Evolutionary conservation across 2,113 vertebrate genomes (phyloP).

Genomic region (Limnothrissa miodon): DNA sequence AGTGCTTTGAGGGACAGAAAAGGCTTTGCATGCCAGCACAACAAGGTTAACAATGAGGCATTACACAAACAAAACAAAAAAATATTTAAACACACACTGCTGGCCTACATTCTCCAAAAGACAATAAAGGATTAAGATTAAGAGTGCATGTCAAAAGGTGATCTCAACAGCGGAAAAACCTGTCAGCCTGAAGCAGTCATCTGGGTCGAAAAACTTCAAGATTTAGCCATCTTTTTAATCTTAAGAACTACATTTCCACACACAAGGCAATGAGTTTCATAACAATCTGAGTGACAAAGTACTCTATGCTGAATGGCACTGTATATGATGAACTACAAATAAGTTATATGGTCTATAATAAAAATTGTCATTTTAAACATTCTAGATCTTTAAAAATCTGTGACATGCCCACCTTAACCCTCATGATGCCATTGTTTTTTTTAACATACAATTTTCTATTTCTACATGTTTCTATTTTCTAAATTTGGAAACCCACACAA

Average conservation of each 20-base stretch:
- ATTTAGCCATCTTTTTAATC: background rate
- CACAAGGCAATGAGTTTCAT: background rate
- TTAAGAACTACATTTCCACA: background rate
- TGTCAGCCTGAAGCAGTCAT: too few species aligned
- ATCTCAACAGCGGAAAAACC: background rate
- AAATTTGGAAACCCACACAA: too few species aligned
- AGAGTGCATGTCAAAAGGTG: background rate
- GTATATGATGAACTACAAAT: too few species aligned
- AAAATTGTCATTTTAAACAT: too few species aligned
- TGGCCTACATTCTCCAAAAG: background rate
- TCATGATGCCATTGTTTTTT: too few species aligned
- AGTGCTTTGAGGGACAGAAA: background rate
- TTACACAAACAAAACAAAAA: background rate
- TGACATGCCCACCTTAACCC: too few species aligned
- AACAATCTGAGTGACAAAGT: background rate
- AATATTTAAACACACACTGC: background rate
- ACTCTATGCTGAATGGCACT: too few species aligned
- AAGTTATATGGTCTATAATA: too few species aligned
- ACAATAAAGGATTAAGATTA: background rate
- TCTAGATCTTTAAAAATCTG: too few species aligned
- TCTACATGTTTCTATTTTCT: too few species aligned
- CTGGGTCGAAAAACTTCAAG: background rate
- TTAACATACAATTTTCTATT: too few species aligned
- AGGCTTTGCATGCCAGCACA: background rate
- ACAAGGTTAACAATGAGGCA: background rate